Percentiles rank a stretch among this genome's conserved stretches.
Evolutionary conservation across 2,888 invertebrate species (phyloP).

Genomic region (Scaptomyza flava): DNA sequence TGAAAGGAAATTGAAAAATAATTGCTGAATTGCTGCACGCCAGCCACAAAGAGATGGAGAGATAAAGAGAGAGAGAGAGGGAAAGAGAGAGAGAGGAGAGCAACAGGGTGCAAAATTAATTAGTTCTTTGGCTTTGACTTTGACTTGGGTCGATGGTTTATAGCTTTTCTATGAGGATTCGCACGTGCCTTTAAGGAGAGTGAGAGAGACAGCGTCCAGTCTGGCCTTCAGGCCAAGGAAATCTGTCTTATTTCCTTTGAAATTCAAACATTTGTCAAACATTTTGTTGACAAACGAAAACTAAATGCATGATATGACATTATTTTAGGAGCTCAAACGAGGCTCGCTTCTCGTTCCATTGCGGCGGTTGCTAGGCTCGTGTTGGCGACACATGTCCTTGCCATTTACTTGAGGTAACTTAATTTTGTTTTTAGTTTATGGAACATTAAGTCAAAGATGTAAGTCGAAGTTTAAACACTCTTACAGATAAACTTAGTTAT

Average conservation of each 20-base stretch:
- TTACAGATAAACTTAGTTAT: too few species aligned
- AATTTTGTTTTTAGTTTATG: constrained; percentile 20
- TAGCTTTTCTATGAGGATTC: constrained; percentile 8
- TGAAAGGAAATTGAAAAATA: constrained; percentile 71
- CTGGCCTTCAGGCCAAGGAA: background rate
- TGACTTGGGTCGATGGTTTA: constrained; percentile 11
- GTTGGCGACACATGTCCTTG: constrained; percentile 46
- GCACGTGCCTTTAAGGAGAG: too few species aligned
- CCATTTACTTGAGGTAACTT: constrained; percentile 48
- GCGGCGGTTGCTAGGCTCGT: background rate
- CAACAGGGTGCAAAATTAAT: constrained; percentile 56
- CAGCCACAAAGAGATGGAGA: background rate
- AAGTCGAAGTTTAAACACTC: too few species aligned
- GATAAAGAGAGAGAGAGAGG: too few species aligned
- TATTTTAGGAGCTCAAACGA: constrained; percentile 28
- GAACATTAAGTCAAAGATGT: too few species aligned
- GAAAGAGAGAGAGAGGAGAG: background rate
- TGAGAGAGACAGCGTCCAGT: background rate
- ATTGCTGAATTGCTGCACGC: constrained; percentile 49
- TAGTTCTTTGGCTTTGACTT: constrained; percentile 44
- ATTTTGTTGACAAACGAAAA: constrained; percentile 60
- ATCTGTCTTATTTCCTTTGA: too few species aligned
- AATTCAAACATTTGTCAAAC: too few species aligned
- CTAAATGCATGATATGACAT: constrained; percentile 55
- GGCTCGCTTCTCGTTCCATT: background rate